Evolutionary conservation across 2,797 vertebrate genomes (phyloP).

Genomic region (Enteromius trimaculatus): DNA sequence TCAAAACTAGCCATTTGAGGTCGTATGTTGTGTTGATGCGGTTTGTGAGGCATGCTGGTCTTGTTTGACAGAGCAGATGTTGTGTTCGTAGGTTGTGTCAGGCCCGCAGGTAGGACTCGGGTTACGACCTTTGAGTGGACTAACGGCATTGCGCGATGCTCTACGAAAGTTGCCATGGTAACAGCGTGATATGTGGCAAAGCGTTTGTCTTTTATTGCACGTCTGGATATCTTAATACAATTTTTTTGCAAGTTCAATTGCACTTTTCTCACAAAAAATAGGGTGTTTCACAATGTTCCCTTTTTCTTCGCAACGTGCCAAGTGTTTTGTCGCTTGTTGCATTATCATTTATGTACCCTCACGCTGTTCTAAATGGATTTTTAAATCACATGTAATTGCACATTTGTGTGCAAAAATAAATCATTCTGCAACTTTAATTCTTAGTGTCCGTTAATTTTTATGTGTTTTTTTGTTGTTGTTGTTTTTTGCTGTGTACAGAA

Average conservation of each 20-base stretch:
- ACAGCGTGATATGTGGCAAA: not conserved
- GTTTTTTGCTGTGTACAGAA: not conserved
- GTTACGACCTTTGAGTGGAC: slow-evolving; percentile 48
- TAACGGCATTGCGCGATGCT: not conserved
- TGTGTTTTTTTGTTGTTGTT: too few relatives aligned
- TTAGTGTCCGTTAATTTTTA: not conserved
- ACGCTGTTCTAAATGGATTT: not conserved
- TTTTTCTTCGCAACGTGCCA: too few relatives aligned
- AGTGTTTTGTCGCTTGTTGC: not conserved
- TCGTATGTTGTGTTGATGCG: not conserved
- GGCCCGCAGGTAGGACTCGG: slow-evolving; percentile 39
- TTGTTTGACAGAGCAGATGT: slow-evolving; percentile 32
- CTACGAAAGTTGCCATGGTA: not conserved
- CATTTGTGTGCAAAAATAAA: not conserved
- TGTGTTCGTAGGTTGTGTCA: slow-evolving; percentile 28
- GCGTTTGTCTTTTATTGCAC: not conserved
- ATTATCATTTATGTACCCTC: not conserved
- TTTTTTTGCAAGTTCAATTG: not conserved
- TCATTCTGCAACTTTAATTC: too few relatives aligned
- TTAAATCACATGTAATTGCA: not conserved
- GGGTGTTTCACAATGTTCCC: not conserved
- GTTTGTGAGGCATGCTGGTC: slow-evolving; percentile 16
- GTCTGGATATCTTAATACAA: not conserved
- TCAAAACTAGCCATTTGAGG: not conserved
- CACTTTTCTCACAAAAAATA: not conserved